phyloP scores from a whole-genome alignment of 2,797 vertebrate genomes.

The Percopsis omiscomaycus region DNA sequence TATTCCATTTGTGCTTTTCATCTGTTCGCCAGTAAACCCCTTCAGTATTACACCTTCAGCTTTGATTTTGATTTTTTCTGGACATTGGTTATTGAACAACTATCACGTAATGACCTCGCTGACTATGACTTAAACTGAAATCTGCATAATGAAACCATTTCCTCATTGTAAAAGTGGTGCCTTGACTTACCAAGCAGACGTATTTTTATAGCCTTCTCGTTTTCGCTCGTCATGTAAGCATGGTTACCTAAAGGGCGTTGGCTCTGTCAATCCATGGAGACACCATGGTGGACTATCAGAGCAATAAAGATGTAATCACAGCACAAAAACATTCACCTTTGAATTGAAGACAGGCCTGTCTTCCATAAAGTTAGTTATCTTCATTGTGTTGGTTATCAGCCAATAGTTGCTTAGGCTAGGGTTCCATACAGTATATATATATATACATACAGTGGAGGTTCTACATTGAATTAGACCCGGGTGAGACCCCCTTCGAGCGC shows the following conservation, averaged over 20 bases:
- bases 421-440: background rate
- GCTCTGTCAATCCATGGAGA: constrained; percentile 16
- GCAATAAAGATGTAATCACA: constrained; percentile 48
- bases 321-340: constrained; percentile 14
- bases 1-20: background rate
- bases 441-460: too few relatives aligned
- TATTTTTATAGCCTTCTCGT: too few relatives aligned
- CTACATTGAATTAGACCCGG: too few relatives aligned
- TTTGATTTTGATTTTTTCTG: background rate
- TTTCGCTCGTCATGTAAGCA: background rate
- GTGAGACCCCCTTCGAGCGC: too few relatives aligned
- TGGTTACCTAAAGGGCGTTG: constrained; percentile 34
- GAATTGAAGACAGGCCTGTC: background rate
- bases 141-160: too few relatives aligned
- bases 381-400: background rate
- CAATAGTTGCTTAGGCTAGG: background rate
- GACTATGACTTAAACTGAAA: background rate
- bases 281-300: constrained; percentile 6
- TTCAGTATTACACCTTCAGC: background rate
- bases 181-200: too few relatives aligned
- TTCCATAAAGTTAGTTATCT: background rate
- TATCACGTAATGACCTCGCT: background rate
- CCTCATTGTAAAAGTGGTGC: too few relatives aligned
- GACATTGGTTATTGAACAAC: constrained; percentile 2
- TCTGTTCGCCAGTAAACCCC: background rate